Evolutionary conservation across 2,888 invertebrate genomes (phyloP).

Genomic region (Sinelater perroti): DNA sequence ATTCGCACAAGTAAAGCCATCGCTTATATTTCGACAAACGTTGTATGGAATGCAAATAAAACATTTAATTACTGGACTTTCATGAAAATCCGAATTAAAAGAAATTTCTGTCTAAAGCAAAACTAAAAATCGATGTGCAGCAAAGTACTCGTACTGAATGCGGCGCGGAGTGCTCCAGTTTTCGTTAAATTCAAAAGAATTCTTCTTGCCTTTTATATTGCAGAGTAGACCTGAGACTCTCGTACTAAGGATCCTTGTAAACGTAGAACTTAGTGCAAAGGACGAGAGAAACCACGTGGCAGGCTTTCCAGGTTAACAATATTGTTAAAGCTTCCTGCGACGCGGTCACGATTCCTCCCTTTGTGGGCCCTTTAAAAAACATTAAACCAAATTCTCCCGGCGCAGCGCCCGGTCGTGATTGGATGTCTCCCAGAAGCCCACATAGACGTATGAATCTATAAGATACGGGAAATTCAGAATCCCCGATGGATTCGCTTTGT

Average conservation of each 20-base stretch:
- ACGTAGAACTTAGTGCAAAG: no score
- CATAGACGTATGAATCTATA: constrained; percentile 10
- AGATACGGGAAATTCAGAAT: constrained; percentile 17
- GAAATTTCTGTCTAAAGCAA: no score
- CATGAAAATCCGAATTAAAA: no score
- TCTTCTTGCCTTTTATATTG: not conserved
- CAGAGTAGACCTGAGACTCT: not conserved
- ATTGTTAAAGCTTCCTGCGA: no score
- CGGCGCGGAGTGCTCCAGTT: not conserved
- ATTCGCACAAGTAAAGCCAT: no score
- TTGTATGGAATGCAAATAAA: no score
- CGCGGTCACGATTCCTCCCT: not conserved
- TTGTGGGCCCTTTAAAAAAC: constrained; percentile 6
- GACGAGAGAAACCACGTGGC: no score
- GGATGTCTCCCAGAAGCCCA: constrained; percentile 9
- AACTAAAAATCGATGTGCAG: no score
- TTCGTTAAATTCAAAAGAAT: not conserved
- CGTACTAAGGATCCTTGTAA: not conserved
- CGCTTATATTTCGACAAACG: no score
- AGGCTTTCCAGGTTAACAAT: constrained; percentile 1
- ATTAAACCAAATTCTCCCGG: constrained; percentile 19
- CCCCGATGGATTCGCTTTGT: not conserved
- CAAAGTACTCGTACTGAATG: not conserved
- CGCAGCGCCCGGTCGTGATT: constrained; percentile 14
- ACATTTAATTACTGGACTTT: no score